These are phyloP conservation scores for Drosophila phalerata DNA, from an alignment of 2,888 invertebrate genomes.

Conservation along the genomic window DNA sequence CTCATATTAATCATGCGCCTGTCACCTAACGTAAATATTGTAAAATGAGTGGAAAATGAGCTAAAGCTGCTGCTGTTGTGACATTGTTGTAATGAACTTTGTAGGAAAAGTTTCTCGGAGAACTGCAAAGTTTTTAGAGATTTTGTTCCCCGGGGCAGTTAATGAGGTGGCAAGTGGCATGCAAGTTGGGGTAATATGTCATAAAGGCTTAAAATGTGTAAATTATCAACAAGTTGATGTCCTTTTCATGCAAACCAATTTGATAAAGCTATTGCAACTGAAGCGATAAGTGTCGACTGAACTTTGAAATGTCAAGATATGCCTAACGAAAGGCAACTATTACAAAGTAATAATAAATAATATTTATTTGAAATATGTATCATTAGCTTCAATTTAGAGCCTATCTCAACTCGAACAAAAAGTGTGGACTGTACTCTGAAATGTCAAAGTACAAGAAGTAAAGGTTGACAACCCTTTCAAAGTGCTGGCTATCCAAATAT, in stretches of 20 bases:
- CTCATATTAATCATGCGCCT: conserved; percentile 76
- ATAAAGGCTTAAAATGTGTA: conserved; percentile 47
- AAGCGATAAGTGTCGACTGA: not conserved
- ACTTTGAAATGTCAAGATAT: conserved; percentile 2
- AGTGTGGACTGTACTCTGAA: conserved; percentile 27
- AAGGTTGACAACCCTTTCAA: conserved; percentile 17
- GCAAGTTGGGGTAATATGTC: conserved; percentile 1
- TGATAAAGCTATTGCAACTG: not conserved
- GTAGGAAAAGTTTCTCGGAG: conserved; percentile 54
- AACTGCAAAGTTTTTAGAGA: conserved; percentile 54
- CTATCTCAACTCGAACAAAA: not conserved
- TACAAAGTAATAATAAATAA: not conserved
- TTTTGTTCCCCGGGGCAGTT: conserved; percentile 40
- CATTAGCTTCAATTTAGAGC: not conserved
- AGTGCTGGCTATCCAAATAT: conserved; percentile 15
- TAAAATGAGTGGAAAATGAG: conserved; percentile 68
- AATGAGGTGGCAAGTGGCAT: conserved; percentile 56
- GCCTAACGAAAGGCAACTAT: not conserved
- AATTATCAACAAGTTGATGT: conserved; percentile 46
- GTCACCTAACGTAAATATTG: conserved; percentile 77
- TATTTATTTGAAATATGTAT: not conserved
- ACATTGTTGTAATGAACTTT: conserved; percentile 69
- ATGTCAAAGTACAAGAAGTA: conserved; percentile 19
- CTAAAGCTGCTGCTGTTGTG: conserved; percentile 42
- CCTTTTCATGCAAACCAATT: conserved; percentile 17